Evolutionary conservation across 2,113 vertebrate species (phyloP), one percentile per base, ranked within the genome.

Genomic region (Toxotes jaculatrix): DNA sequence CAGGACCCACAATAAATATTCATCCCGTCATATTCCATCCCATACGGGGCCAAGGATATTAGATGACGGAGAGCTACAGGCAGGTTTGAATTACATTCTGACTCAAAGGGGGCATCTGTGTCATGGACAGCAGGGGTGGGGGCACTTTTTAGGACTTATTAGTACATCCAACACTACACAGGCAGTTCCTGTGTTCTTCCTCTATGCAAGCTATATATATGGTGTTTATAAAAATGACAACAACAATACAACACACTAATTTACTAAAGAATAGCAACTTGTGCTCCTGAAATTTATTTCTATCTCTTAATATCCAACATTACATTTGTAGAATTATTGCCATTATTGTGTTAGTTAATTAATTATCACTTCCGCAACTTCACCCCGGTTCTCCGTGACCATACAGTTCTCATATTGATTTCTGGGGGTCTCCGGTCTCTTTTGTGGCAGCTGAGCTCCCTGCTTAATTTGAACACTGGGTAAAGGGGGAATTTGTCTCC

Each of bases 1-100:
- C 31, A 42, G 49, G 67, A 78, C 78, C 72, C 23, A 40, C 74
- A 65, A 88, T 93, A 92, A 84, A 92, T 93, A 91, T 91, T 88
- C 80, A 92, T 81, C 72, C 77, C 56, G 53, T 87, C 80, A 75
- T 84, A 70, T 80, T 85, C 83, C 68, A 69, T 32, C 74, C 74
- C 23, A 75, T 63, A 84, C 62, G 4, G n/a, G 74, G 70, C 82
- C 77, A 73, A 80, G 85, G 63, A 85, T 87, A 71, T 77, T 63
- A 82, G 77, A 88, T 77, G 79, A 83, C 80, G 83, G 75, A 86
- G 76, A 85, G 76, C 57, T 86, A 55, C 74, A 90, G 74, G 53
- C 56, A 79, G 79, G 34, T 64, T 79, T 86, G 56, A 88, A 84
- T 85, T 87, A 59, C 74, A 79, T 80, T 85, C 49, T 55, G 34